phyloP scores from a whole-genome alignment of 2,888 invertebrate genomes.

The Ophioninae sp. region DNA sequence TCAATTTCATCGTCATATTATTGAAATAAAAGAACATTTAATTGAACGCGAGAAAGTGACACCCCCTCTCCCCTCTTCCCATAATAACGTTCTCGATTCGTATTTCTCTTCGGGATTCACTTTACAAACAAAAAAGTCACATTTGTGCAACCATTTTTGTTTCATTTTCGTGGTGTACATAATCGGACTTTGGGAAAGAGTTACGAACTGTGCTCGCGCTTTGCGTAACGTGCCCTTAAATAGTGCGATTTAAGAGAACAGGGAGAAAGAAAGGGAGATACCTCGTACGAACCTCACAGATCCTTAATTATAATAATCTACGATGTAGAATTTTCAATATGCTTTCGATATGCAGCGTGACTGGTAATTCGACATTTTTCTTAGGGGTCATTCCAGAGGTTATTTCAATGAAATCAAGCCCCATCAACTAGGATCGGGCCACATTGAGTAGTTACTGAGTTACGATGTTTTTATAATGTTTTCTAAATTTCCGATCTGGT shows the following conservation, averaged over 20 bases:
- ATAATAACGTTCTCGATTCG: conserved; percentile 23
- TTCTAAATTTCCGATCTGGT: too few relatives aligned
- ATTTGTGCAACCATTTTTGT: conserved; percentile 23
- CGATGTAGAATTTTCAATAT: conserved; percentile 55
- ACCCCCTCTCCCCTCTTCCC: conserved; percentile 29
- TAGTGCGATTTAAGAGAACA: conserved; percentile 45
- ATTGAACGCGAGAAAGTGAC: conserved; percentile 38
- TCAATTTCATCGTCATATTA: conserved; percentile 51
- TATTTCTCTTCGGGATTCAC: conserved; percentile 32
- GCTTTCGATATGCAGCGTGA: conserved; percentile 60
- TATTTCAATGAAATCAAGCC: too few relatives aligned
- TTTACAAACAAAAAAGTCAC: conserved; percentile 12
- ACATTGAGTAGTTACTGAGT: too few relatives aligned
- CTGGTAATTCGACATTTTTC: too few relatives aligned
- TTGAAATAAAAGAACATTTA: conserved; percentile 14
- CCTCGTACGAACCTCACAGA: conserved; percentile 36
- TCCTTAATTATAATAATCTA: conserved; percentile 47
- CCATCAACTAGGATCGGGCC: too few relatives aligned
- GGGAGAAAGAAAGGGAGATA: conserved; percentile 16
- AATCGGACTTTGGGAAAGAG: conserved; percentile 30
- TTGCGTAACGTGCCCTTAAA: conserved; percentile 42
- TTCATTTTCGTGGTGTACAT: background rate
- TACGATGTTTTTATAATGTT: too few relatives aligned
- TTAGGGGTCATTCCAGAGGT: too few relatives aligned
- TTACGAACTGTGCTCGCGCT: conserved; percentile 34